phyloP scores from a whole-genome alignment of 2,113 vertebrate species.

The Scytalopus superciliaris region DNA sequence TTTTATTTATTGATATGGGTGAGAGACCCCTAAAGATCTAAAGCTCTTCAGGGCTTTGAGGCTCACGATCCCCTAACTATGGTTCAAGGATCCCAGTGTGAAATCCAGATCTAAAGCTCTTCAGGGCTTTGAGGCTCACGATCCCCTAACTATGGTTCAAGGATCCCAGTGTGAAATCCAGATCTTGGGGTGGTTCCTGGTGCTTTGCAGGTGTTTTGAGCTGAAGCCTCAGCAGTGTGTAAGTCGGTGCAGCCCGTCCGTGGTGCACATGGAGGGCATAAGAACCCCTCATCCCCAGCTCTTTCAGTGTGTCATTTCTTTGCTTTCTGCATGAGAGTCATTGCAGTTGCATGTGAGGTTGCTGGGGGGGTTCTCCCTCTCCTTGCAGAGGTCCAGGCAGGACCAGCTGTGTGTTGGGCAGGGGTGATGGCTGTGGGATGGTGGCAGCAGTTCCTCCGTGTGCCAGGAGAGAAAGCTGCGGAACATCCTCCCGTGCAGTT shows the following conservation, averaged over 20 bases:
- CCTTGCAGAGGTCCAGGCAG: not conserved
- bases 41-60: not conserved
- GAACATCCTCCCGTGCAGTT: not conserved
- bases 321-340: not conserved
- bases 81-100: not conserved
- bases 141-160: not conserved
- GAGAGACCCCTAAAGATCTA: not conserved
- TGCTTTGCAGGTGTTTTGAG: not conserved
- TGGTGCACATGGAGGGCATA: accelerated
- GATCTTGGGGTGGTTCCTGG: not conserved
- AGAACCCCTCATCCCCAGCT: not conserved
- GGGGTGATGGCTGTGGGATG: accelerated
- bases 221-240: not conserved
- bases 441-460: not conserved
- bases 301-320: not conserved
- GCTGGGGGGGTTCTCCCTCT: not conserved
- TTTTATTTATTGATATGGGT: not conserved
- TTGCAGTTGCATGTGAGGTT: not conserved
- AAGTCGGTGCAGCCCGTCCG: not conserved
- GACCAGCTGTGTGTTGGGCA: not conserved
- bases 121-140: not conserved
- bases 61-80: not conserved
- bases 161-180: not conserved
- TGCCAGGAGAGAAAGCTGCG: not conserved
- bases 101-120: not conserved